These are phyloP conservation scores for Macrocentrus cingulum DNA, from an alignment of 1,140 invertebrate species.

Conservation along the genomic window DNA sequence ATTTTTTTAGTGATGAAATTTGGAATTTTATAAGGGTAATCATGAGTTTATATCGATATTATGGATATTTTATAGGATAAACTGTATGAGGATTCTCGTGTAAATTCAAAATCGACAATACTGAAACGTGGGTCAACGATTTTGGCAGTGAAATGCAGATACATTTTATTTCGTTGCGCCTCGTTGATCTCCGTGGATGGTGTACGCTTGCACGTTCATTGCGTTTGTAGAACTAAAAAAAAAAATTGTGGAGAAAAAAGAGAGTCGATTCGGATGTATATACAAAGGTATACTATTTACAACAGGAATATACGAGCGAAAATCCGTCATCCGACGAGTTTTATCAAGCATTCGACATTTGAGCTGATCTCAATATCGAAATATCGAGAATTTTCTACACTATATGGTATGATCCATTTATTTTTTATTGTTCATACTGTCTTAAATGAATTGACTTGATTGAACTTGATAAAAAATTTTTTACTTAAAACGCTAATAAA, in stretches of 20 bases:
- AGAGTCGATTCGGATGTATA: not conserved
- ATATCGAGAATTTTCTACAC: not conserved
- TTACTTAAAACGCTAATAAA: too few relatives aligned
- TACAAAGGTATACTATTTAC: not conserved
- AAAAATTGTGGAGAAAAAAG: not conserved
- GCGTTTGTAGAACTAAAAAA: not conserved
- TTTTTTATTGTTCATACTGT: too few relatives aligned
- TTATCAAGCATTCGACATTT: not conserved
- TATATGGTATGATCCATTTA: too few relatives aligned
- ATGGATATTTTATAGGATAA: too few relatives aligned
- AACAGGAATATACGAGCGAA: not conserved
- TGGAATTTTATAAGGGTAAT: not conserved
- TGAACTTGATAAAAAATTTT: too few relatives aligned
- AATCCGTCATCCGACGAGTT: not conserved
- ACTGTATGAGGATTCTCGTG: not conserved
- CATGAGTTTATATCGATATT: not conserved
- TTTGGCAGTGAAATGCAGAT: not conserved
- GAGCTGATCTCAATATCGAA: not conserved
- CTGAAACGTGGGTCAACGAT: not conserved
- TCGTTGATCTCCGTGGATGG: not conserved
- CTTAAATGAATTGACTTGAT: too few relatives aligned
- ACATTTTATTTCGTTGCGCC: constrained; percentile 10
- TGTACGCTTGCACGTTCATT: not conserved
- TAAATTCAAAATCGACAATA: not conserved
- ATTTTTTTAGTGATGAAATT: not conserved